Percentiles rank a stretch among this genome's conserved stretches.
Conservation (phyloP, 2,888 invertebrate genomes). For the Mantis religiosa region DNA sequence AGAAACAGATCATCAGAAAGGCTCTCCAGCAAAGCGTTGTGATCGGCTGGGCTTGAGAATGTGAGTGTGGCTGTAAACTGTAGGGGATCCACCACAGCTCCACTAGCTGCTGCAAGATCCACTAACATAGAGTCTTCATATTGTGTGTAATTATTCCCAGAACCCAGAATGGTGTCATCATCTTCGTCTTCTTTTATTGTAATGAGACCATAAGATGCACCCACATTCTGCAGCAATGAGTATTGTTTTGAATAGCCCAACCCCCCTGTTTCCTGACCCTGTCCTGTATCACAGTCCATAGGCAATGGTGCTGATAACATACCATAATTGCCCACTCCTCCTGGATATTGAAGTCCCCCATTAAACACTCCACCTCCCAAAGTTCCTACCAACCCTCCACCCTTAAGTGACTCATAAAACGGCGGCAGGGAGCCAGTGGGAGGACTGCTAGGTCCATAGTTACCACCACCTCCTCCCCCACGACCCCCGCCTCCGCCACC, state of each 20-base stretch:
- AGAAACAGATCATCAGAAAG: constrained; percentile 77
- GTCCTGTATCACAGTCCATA: constrained; percentile 73
- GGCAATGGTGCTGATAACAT: constrained; percentile 65
- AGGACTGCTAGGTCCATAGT: constrained; percentile 83
- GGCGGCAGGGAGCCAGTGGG: constrained; percentile 85
- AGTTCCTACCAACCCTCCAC: constrained; percentile 46
- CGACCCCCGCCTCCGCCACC: constrained; percentile 52
- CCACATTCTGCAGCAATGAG: constrained; percentile 69
- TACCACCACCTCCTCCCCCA: constrained; percentile 60
- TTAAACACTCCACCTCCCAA: constrained; percentile 54
- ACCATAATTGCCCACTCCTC: constrained; percentile 56
- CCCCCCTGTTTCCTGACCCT: constrained; percentile 46
- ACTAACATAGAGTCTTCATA: constrained; percentile 66
- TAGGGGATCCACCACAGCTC: constrained; percentile 71
- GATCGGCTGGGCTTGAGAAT: constrained; percentile 73
- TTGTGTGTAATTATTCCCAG: constrained; percentile 1
- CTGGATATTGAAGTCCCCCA: constrained; percentile 56
- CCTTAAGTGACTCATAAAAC: constrained; percentile 81
- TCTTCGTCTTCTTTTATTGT: constrained; percentile 72
- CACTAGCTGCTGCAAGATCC: constrained; percentile 68
- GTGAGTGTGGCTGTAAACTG: constrained; percentile 80
- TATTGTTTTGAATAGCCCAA: constrained; percentile 56
- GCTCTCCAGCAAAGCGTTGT: constrained; percentile 66
- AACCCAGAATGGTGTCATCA: constrained; percentile 10
- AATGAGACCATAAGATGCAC: constrained; percentile 70